Percentiles rank a stretch among this genome's conserved stretches.
Conservation (phyloP, 1,140 invertebrate genomes). For the Andrena cerasifolii region DNA sequence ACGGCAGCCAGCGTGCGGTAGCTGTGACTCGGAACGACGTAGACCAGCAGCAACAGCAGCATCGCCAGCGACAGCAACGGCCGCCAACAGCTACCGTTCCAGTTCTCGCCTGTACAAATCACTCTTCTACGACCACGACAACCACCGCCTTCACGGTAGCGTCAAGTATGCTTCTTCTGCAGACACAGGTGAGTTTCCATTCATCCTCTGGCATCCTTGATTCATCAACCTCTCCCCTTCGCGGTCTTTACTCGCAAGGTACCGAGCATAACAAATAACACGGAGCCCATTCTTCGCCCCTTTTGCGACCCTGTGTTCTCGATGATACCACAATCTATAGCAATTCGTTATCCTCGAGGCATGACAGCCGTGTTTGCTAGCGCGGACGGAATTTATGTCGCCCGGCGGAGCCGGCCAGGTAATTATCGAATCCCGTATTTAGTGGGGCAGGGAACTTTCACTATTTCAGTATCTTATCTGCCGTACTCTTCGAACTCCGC, state of each 20-base stretch:
- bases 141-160: slow-evolving; percentile 82
- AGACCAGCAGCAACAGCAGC: slow-evolving; percentile 70
- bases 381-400: slow-evolving; percentile 11
- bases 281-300: neutral
- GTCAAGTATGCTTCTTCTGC: slow-evolving; percentile 86
- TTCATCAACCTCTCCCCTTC: no score
- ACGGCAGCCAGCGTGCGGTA: slow-evolving; percentile 75
- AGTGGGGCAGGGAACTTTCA: slow-evolving; percentile 36
- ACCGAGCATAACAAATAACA: neutral
- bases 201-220: no score
- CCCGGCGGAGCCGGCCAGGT: neutral
- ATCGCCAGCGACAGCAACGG: slow-evolving; percentile 65
- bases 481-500: slow-evolving; percentile 35
- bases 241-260: no score
- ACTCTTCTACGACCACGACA: slow-evolving; percentile 79
- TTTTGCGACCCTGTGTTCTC: neutral
- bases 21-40: slow-evolving; percentile 74
- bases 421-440: slow-evolving; percentile 45
- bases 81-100: slow-evolving; percentile 69
- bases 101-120: slow-evolving; percentile 75
- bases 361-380: neutral
- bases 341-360: neutral
- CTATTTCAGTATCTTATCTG: slow-evolving; percentile 57
- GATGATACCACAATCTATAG: neutral
- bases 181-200: slow-evolving; percentile 84